Evolutionary conservation across 53 echinoderm and acorn worm species (phyloP), one percentile per base, ranked within the genome.

Genomic region (Apostichopus leukothele): DNA sequence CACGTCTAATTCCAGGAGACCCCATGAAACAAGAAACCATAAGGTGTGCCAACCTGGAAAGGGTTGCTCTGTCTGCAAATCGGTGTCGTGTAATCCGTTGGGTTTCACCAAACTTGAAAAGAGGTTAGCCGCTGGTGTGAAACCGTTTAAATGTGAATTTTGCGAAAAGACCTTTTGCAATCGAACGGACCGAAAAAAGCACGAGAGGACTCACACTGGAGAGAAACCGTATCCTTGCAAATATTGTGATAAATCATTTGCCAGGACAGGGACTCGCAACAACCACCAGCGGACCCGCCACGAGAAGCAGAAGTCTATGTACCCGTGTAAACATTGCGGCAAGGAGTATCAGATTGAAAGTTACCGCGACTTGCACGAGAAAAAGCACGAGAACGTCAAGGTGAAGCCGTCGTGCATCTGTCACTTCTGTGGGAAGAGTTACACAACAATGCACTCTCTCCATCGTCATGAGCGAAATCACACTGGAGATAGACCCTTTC

Each of bases 191-290:
- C 90, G 94, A 11, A 89, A 90, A 85, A 90, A 92, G 19, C 96
- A 96, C 83, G 91, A 94, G 88, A 86, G 84, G 23, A 88, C 86
- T 51, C 96, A 96, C 61, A 88, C 86, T 50, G 79, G 88, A 53
- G 92, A 94, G 76, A 66, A 90, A 6, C 92, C 85, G 84, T 96
- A 91, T 88, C 92, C 92, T 50, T 96, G 96, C 21, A 94, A 96
- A 88, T 92, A 96, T 90, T 96, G 96, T 67, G 94, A 92, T 79
- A 96, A 96, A 86, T 90, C 84, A 27, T 96, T 96, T 92, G 92
- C 96, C 11, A 94, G 94, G 57, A 93, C 94, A 50, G 92, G 96
- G 88, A 94, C 92, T 89, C 91, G 94, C 19, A 94, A 96, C 79
- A 92, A 92, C 52, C 96, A 96, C 90, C 94, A 94, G 74, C 90